These are phyloP conservation scores for Pyrrhosoma nymphula DNA, from an alignment of 2,888 invertebrate genomes.

Conservation along the genomic window DNA sequence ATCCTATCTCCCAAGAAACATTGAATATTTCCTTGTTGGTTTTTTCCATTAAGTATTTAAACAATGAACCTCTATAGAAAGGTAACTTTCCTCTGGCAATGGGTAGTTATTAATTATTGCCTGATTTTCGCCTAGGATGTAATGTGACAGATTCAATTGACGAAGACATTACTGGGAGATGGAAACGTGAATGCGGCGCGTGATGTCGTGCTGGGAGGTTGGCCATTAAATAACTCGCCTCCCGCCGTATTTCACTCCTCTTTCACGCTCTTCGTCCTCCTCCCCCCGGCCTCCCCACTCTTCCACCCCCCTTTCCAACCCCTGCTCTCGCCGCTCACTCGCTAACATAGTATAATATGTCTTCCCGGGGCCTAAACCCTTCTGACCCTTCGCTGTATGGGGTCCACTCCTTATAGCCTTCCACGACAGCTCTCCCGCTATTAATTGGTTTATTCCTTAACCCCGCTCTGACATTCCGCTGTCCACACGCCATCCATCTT, in stretches of 20 bases:
- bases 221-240: constrained; percentile 13
- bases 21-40: no score
- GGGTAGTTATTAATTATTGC: background rate
- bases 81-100: no score
- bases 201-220: constrained; percentile 16
- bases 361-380: constrained; percentile 51
- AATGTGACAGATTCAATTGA: background rate
- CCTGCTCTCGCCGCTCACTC: background rate
- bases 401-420: constrained; percentile 55
- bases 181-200: background rate
- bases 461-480: constrained; percentile 59
- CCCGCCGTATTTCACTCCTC: background rate
- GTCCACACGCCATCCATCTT: constrained; percentile 65
- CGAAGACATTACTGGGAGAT: background rate
- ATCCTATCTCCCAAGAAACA: no score
- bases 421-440: constrained; percentile 61
- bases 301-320: no score
- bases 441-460: constrained; percentile 66
- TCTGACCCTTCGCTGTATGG: constrained; percentile 44
- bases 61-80: no score
- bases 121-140: background rate
- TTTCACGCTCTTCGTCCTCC: background rate
- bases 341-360: constrained; percentile 31
- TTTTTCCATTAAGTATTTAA: no score
- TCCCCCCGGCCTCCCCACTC: background rate